Conservation (phyloP, 37 sponge, comb jelly and placozoan species). For the Mnemiopsis leidyi region DNA sequence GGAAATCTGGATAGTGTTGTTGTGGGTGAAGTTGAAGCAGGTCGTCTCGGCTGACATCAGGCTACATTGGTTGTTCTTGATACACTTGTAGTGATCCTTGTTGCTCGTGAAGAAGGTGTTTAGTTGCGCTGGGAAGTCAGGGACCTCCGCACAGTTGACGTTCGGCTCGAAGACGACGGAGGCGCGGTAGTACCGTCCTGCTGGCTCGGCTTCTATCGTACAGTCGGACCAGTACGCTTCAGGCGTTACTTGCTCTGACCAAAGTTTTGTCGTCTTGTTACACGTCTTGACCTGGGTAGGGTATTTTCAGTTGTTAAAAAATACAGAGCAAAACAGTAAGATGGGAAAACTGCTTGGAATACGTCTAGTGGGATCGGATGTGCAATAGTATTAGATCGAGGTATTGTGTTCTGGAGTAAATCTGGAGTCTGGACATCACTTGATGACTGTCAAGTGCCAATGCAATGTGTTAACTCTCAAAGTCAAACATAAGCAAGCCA, state of each 20-base stretch:
- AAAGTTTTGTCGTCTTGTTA: neutral
- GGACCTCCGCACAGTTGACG: constrained; percentile 1
- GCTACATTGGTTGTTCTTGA: neutral
- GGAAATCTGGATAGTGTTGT: constrained; percentile 9
- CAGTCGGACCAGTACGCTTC: constrained; percentile 36
- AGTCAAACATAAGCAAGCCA: too few species aligned
- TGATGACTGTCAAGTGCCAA: too few species aligned
- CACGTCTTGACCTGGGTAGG: constrained; percentile 50
- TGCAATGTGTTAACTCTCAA: too few species aligned
- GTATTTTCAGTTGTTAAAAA: neutral
- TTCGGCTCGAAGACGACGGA: neutral
- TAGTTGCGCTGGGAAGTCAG: constrained; percentile 60
- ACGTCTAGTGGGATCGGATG: too few species aligned
- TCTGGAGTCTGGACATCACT: too few species aligned
- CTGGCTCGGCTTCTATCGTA: constrained; percentile 5
- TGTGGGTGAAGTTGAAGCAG: neutral
- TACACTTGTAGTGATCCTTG: neutral
- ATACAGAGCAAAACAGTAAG: too few species aligned
- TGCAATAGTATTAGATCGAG: too few species aligned
- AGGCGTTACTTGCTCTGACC: neutral
- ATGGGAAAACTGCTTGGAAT: too few species aligned
- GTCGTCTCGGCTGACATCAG: neutral
- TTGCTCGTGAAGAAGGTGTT: constrained; percentile 56
- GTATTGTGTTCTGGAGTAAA: too few species aligned
- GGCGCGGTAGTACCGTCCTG: neutral